Base-by-base conservation (phyloP, 2,888 invertebrate species). In the Melitaea athalia region DNA sequence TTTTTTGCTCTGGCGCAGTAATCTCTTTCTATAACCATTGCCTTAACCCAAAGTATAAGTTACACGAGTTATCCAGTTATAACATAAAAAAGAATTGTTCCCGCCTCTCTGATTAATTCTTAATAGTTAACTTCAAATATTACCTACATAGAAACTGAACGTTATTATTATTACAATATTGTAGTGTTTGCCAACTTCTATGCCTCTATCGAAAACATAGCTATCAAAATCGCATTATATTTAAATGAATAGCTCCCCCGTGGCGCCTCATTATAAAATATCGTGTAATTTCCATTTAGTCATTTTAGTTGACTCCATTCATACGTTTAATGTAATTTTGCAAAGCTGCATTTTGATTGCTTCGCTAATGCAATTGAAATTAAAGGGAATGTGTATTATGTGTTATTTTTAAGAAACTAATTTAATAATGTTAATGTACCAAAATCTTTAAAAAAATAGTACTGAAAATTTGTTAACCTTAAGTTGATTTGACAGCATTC, bases 131-230 rank as follows among this genome's bases (percentile, higher is more conserved):
- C 38, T 38, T 49, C n/a, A n/a, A 49, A 7, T 45, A 8, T 8
- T 3, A 47, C n/a, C 4, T 8, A 38, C 14, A 49, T 47, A 5
- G 12, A 14, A 59, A 68, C 68, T 70, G 62, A 67, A 70, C 59
- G 62, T 68, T 53, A 59, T 17, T 14, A 52, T 59, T 59, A 64
- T 59, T 68, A 62, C 57, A 45, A 59, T n/a, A n/a, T 53, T 64
- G 62, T 17, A 61, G 59, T 43, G 31, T 57, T 67, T 68, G 68
- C 64, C 70, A 64, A 62, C 60, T 64, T 62, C 59, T 64, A 68
- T 38, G 59, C 55, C 43, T 53, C 47, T 63, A 68, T 68, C 62
- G 64, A 62, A 70, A 70, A 70, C 64, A 67, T 70, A 67, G 67
- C 61, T 52, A 64, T 60, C 45, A 64, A 70, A 64, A 62, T 60